Base-by-base conservation (phyloP, 2,797 vertebrate species). In the Tinamus major region DNA sequence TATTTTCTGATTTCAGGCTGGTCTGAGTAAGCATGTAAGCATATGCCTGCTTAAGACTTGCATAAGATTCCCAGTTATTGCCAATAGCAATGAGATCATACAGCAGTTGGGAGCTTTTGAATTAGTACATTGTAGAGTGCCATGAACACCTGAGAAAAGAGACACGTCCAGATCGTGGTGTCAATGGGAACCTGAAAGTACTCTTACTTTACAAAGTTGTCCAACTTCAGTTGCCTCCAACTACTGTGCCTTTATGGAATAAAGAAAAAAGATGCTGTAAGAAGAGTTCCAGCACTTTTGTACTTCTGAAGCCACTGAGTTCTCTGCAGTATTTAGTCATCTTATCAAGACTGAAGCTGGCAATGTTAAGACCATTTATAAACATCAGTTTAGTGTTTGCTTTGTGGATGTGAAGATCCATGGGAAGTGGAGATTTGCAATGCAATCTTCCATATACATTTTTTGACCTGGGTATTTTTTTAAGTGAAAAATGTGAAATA, bases 111-210 rank as follows among this genome's bases (percentile, higher is more conserved):
- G 18, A 77, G 6, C 10, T 55, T 67, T 46, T 12, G 26, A 85
- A 79, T 48, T 78, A 4, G 19, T 27, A 68, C 55, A 1, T 76
- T 81, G 72, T 29, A 37, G 24, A 35, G 6, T 58, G 15, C 53
- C 53, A 49, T 13, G 24, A 76, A 53, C 46, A 58, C 2, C 10
- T 26, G 23, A 48, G 72, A 75, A 24, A 56, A 63, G 74, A 27
- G 0, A 0, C 17, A 46, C 48, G 35, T 64, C 6, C 19, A 51
- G 27, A 9, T 6, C 17, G 49, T 21, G 2, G 29, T 27, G 14
- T 31, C 14, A 69, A 6, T 11, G 7, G 10, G 84, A 62, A 76
- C 2, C 3, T 53, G 65, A 39, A 11, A 6, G 16, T 29, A 26
- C 3, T 4, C 87, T 58, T 39, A 56, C 24, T 31, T 61, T 49